These are phyloP conservation scores for Timema podura DNA, from an alignment of 2,888 invertebrate species.

Conservation along the genomic window DNA sequence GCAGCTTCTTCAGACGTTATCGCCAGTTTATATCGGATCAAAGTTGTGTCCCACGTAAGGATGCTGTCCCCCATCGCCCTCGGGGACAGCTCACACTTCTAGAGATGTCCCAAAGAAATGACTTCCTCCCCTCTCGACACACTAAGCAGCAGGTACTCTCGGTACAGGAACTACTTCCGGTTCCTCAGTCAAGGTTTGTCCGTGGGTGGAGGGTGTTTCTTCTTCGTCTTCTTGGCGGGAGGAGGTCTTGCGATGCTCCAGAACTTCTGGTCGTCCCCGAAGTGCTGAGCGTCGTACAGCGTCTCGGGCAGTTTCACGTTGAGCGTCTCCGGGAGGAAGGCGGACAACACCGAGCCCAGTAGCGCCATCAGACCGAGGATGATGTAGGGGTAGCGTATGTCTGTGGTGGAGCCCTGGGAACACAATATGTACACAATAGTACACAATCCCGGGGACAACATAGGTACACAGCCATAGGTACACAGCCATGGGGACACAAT, in stretches of 20 bases:
- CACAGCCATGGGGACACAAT: too few relatives aligned
- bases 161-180: not conserved
- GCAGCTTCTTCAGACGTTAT: too few relatives aligned
- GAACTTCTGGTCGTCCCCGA: conserved; percentile 48
- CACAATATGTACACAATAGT: too few relatives aligned
- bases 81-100: too few relatives aligned
- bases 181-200: not conserved
- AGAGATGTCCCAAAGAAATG: too few relatives aligned
- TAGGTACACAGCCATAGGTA: too few relatives aligned
- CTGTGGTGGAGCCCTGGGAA: conserved; percentile 45
- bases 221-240: not conserved
- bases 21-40: too few relatives aligned
- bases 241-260: conserved; percentile 32
- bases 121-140: not conserved
- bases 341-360: conserved; percentile 47
- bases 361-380: conserved; percentile 46
- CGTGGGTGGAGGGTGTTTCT: not conserved
- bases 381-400: conserved; percentile 45
- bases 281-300: conserved; percentile 55
- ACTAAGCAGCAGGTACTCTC: not conserved
- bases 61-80: too few relatives aligned
- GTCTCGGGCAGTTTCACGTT: conserved; percentile 61
- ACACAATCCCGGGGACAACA: too few relatives aligned
- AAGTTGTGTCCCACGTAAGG: too few relatives aligned
- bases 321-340: conserved; percentile 60